Conservation (phyloP, 2,113 vertebrate genomes). For the Podiceps cristatus region DNA sequence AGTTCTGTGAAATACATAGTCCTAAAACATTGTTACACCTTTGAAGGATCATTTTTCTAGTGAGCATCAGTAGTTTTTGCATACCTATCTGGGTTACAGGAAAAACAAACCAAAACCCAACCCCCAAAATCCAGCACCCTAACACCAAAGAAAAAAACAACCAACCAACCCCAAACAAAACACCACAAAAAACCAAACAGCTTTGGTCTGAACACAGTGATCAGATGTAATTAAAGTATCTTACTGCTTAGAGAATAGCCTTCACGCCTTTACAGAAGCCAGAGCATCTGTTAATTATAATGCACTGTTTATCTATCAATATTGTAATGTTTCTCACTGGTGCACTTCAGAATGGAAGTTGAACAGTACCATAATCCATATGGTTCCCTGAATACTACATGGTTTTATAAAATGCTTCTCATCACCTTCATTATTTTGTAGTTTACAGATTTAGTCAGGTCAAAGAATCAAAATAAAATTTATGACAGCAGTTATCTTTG, state of each 20-base stretch:
- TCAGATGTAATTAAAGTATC: background rate
- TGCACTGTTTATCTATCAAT: background rate
- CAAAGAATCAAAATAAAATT: background rate
- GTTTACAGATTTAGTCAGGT: background rate
- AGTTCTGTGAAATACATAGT: background rate
- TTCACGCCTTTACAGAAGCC: background rate
- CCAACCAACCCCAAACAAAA: background rate
- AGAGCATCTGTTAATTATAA: background rate
- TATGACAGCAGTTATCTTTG: background rate
- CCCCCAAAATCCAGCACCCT: background rate
- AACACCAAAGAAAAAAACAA: background rate
- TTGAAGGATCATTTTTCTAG: background rate
- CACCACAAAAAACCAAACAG: background rate
- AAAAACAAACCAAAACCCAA: background rate
- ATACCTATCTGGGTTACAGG: background rate
- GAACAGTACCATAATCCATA: background rate
- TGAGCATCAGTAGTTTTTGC: background rate
- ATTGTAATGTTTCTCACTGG: background rate
- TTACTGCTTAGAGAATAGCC: background rate
- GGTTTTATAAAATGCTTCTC: background rate
- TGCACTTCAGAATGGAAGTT: background rate
- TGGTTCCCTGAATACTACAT: background rate
- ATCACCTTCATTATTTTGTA: background rate
- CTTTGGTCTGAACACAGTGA: slow-evolving; percentile 27
- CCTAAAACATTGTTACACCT: background rate